Conservation (phyloP, 2,888 invertebrate species). For the Ormia ochracea region DNA sequence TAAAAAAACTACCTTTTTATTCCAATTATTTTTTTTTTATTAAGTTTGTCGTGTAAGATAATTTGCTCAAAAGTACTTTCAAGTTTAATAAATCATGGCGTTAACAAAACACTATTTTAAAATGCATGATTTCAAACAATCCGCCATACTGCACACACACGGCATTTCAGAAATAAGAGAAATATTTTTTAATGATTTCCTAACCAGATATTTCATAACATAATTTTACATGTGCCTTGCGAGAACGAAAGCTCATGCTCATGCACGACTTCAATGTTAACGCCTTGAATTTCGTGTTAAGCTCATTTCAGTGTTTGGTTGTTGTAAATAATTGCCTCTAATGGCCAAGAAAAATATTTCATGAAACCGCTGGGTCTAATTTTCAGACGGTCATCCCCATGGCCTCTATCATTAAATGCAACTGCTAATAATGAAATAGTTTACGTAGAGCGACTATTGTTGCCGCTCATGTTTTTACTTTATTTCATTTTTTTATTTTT, state of each 20-base stretch:
- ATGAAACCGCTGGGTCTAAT: slow-evolving; percentile 10
- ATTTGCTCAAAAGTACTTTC: no score
- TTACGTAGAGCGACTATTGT: background rate
- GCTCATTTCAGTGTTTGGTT: slow-evolving; percentile 17
- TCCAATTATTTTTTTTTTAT: no score
- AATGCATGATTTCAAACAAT: no score
- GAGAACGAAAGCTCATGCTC: background rate
- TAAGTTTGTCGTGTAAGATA: no score
- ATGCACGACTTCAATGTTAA: slow-evolving; percentile 47
- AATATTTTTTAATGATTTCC: background rate
- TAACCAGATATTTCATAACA: background rate
- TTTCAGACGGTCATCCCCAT: background rate
- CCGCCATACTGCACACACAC: no score
- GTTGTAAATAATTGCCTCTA: slow-evolving; percentile 32
- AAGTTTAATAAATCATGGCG: no score
- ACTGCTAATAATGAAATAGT: slow-evolving; percentile 5
- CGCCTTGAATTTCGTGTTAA: slow-evolving; percentile 52
- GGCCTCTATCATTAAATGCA: background rate
- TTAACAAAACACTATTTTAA: no score
- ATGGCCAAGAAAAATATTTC: slow-evolving; percentile 36
- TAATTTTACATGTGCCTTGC: background rate
- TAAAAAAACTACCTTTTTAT: no score
- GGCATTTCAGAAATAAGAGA: no score
- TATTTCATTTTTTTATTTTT: background rate
- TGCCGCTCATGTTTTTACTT: background rate